A percentile compares a stretch with the other conserved stretches of the same genome.
These are phyloP conservation scores for Tupaia chinensis DNA, from an alignment of 2,113 vertebrate species.

Conservation along the genomic window DNA sequence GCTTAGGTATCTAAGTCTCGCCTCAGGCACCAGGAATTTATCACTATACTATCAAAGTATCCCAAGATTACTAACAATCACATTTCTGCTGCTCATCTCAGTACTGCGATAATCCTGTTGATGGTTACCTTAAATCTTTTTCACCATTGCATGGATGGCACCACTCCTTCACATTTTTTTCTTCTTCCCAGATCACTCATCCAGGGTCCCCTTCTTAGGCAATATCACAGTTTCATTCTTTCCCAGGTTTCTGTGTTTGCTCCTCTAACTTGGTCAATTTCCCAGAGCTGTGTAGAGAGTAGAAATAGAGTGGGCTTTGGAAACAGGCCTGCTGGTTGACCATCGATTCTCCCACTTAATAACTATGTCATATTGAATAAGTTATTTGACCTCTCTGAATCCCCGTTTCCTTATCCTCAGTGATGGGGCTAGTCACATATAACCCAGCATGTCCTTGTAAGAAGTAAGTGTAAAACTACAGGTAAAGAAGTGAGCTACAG, in stretches of 20 bases:
- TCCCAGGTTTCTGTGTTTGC: neutral
- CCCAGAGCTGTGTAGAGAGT: neutral
- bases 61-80: neutral
- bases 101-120: neutral
- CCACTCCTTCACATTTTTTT: neutral
- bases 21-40: neutral
- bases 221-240: neutral
- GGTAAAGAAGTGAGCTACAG: neutral
- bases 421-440: neutral
- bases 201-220: neutral
- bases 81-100: neutral
- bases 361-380: neutral
- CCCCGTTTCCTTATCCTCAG: neutral
- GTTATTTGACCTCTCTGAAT: neutral
- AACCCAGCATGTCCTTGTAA: neutral
- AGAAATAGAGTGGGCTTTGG: neutral
- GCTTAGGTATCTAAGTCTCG: neutral
- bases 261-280: neutral
- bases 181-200: neutral
- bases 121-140: neutral
- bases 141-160: neutral
- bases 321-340: neutral
- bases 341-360: neutral
- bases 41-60: neutral
- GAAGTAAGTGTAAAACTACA: conserved; percentile 1